Base-by-base conservation (phyloP, 2,888 invertebrate species). In the Drosophila neotestacea region DNA sequence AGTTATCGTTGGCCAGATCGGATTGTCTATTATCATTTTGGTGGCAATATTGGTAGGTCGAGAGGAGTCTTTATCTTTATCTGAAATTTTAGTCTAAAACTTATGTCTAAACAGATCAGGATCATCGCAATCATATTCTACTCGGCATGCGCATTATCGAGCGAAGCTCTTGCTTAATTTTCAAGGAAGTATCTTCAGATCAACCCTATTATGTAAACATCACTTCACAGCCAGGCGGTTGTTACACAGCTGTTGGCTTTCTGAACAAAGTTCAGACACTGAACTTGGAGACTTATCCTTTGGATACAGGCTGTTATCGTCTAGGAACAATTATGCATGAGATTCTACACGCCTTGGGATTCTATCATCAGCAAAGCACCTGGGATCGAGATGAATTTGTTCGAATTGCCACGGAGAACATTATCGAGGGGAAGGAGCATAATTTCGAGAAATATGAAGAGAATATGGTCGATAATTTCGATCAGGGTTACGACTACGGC, bases 161-260 rank as follows among this genome's bases (percentile, higher is more conserved):
- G 82, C 94, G 94, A 10, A 93, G 94, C 73, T 96, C 96, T 0
- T 97, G 97, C 84, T 93, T 97, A 7, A 93, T 94, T 54, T 97
- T 96, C 89, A 93, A 95, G n/a, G 95, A 94, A 0, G 94, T 94
- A 80, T 93, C 92, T 0, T 92, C 93, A 0, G 75, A 78, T 11
- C 81, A 84, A 7, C 34, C 39, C 0, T 73, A 79, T 38, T 92
- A 82, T 62, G 82, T 92, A 11, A 85, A 86, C 39, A 89, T 92
- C 0, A 90, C 89, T 0, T 83, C 87, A 0, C 42, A 75, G 22
- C 52, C 61, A 0, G 41, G 94, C 0, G 96, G 96, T 0, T 97
- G 96, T 87, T 96, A 95, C 95, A 96, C 96, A 11, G 94, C 94
- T 66, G 96, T 97, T 0, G 96, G 96, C 0, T 93, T 94, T n/a